Conservation (phyloP, 2,888 invertebrate species). For the Sclerodermus sp. region DNA sequence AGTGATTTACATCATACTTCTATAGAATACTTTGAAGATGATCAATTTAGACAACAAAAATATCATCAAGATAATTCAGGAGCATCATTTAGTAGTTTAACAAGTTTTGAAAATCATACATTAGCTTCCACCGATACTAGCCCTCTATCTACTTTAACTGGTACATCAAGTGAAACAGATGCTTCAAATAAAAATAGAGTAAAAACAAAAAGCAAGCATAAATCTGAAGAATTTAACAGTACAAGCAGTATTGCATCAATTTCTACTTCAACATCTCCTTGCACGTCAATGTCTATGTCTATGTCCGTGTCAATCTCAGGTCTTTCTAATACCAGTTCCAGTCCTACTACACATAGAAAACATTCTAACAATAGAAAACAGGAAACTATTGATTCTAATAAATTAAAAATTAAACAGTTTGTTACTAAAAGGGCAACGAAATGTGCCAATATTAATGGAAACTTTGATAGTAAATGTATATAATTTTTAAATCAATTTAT, state of each 20-base stretch:
- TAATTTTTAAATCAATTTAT: too few relatives aligned
- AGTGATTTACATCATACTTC: conserved; percentile 29
- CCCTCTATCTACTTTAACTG: conserved; percentile 86
- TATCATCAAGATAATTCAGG: conserved; percentile 43
- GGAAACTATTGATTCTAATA: not conserved
- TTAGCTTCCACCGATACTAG: conserved; percentile 82
- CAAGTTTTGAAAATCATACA: conserved; percentile 65
- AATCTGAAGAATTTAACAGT: conserved; percentile 63
- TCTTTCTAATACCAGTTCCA: conserved; percentile 77
- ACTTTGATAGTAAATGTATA: too few relatives aligned
- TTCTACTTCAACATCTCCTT: too few relatives aligned
- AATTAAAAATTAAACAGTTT: not conserved
- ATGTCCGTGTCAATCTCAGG: conserved; percentile 78
- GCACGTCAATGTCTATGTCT: conserved; percentile 60
- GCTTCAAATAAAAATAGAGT: conserved; percentile 62
- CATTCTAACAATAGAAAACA: conserved; percentile 63
- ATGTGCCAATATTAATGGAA: too few relatives aligned
- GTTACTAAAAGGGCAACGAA: not conserved
- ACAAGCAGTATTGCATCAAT: conserved; percentile 67
- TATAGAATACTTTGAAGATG: conserved; percentile 10
- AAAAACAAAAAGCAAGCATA: conserved; percentile 51
- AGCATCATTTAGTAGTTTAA: conserved; percentile 62
- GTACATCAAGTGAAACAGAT: conserved; percentile 70
- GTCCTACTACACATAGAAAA: conserved; percentile 72
- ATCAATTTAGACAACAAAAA: conserved; percentile 17